These are phyloP conservation scores for Muraenolepis orangiensis DNA, from an alignment of 2,797 vertebrate genomes.

Conservation along the genomic window DNA sequence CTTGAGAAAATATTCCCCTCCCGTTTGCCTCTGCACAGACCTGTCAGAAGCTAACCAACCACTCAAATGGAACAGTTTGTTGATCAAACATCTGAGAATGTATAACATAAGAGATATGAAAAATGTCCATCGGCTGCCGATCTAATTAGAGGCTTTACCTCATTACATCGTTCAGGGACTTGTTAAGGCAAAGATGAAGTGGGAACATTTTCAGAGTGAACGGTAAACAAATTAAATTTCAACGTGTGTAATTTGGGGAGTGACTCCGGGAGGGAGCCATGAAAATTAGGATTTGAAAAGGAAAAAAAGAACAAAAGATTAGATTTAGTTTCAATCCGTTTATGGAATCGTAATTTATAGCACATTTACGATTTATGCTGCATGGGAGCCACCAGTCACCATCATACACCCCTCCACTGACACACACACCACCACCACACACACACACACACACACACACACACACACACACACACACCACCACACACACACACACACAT, in stretches of 20 bases:
- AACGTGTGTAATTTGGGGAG: not conserved
- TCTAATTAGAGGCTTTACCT: not conserved
- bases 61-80: not conserved
- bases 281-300: not conserved
- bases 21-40: not conserved
- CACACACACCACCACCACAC: not conserved
- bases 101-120: not conserved
- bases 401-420: not conserved
- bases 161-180: not conserved
- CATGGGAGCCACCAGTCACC: not conserved
- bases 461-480: constrained; percentile 2
- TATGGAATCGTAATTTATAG: not conserved
- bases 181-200: not conserved
- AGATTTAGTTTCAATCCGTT: not conserved
- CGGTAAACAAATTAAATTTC: not conserved
- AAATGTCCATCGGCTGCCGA: not conserved
- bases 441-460: constrained; percentile 23
- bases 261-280: not conserved
- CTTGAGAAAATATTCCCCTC: not conserved
- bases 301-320: not conserved
- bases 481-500: not conserved
- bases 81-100: not conserved
- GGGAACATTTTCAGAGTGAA: not conserved
- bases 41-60: not conserved
- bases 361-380: not conserved